A percentile compares a stretch with the other conserved stretches of the same genome.
Evolutionary conservation across 2,888 invertebrate genomes (phyloP).

Genomic region (Lottia scabra): DNA sequence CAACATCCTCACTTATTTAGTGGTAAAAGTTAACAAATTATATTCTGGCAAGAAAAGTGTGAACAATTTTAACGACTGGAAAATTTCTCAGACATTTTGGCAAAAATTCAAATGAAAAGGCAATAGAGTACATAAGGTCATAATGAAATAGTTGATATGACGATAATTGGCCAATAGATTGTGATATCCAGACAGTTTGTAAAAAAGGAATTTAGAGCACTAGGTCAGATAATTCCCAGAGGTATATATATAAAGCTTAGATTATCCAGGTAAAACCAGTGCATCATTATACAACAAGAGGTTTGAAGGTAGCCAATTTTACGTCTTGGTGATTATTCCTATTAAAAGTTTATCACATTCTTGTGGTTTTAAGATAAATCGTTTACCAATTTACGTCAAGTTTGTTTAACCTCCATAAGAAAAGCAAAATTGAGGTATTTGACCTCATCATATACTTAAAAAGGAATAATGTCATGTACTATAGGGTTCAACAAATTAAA

Average conservation of each 20-base stretch:
- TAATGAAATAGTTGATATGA: not conserved
- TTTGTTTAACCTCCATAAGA: not conserved
- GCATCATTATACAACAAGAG: not conserved
- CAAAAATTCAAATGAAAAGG: not conserved
- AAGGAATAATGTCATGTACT: too few species aligned
- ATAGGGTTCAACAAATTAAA: too few species aligned
- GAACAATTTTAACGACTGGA: not conserved
- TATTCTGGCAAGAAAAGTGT: not conserved
- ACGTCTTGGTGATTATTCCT: not conserved
- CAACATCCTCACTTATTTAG: too few species aligned
- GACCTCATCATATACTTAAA: too few species aligned
- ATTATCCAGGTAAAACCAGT: not conserved
- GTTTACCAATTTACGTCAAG: not conserved
- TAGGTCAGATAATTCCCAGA: not conserved
- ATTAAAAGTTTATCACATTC: not conserved
- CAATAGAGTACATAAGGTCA: not conserved
- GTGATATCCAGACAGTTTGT: not conserved
- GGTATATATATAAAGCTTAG: not conserved
- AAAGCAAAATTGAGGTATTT: too few species aligned
- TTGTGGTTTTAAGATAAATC: not conserved
- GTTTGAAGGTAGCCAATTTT: too few species aligned
- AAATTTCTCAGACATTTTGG: slow-evolving; percentile 3
- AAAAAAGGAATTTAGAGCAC: not conserved
- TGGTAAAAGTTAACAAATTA: too few species aligned
- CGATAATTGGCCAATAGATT: not conserved